Base-by-base conservation (phyloP, 2,113 vertebrate genomes). In the Bubo scandiacus region DNA sequence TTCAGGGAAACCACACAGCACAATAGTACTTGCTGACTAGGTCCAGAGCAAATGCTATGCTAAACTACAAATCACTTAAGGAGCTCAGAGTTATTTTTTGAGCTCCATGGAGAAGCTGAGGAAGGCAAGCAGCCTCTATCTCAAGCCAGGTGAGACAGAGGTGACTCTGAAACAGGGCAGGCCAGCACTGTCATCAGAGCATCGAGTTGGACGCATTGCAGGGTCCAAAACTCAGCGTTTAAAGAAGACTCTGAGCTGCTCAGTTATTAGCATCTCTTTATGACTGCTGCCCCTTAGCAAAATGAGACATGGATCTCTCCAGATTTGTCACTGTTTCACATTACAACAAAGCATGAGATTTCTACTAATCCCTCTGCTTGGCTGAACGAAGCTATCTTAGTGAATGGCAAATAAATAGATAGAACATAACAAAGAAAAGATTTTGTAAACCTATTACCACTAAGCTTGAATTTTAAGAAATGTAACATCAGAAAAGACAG, bases 201-300 rank as follows among this genome's bases (percentile, higher is more conserved):
- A 30, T 11, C 0, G 2, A 51, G 32, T 1, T 47, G 34, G 16
- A 19, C 0, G 2, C 16, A 10, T 11, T 40, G 20, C 30, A 16
- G 30, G 5, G 19, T 42, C 30, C 14, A 40, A 81, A 81, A 36
- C 40, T 63, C 72, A 66, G 30, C 40, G 27, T 40, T 75, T 92
- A 15, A 70, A 72, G 42, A 40, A 21, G 32, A 7, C 32, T 71
- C n/a, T 72, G 43, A 75, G n/a, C 32, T 86, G 49, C 62, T 91
- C 21, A 7, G 18, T 67, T 65, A 27, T n/a, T 49, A 47, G 8
- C 11, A 42, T 52, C 18, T 88, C 68, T 27, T 21, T 42, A 4
- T 63, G 17, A 20, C 29, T 55, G n/a, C 23, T 74, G 17, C 23
- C 52, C 30, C 29, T 45, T 27, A n/a, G 73, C 40, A 88, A 89